phyloP scores from a whole-genome alignment of 2,888 invertebrate genomes.

The Enoplolaimus lenunculus region DNA sequence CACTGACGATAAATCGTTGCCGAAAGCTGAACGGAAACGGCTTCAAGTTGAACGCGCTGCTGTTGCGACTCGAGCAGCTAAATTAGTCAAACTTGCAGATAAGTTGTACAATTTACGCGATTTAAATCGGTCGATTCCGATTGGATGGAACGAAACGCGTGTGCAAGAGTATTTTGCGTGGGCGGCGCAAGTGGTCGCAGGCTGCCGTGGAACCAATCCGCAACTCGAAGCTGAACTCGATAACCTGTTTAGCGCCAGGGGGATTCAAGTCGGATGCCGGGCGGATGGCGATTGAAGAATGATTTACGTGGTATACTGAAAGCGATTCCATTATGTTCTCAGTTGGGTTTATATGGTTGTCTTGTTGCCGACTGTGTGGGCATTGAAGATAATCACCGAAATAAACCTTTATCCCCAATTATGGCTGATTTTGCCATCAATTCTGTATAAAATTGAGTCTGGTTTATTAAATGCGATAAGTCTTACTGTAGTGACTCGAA shows the following conservation, averaged over 20 bases:
- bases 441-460: no score
- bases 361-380: no score
- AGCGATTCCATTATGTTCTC: no score
- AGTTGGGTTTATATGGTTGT: no score
- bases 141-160: constrained; percentile 52
- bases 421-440: no score
- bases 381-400: no score
- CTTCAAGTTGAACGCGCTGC: constrained; percentile 52
- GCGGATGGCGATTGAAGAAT: no score
- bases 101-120: constrained; percentile 67
- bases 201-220: constrained; percentile 53
- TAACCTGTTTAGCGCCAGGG: constrained; percentile 43
- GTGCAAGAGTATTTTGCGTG: constrained; percentile 55
- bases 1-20: constrained; percentile 56
- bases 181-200: constrained; percentile 55
- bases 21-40: constrained; percentile 52
- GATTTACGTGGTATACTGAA: no score
- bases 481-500: no score
- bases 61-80: constrained; percentile 51
- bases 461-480: no score
- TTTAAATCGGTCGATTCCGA: constrained; percentile 47
- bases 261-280: no score
- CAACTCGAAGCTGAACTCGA: constrained; percentile 51
- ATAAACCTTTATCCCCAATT: no score
- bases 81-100: constrained; percentile 63